Conservation (phyloP, 2,797 vertebrate genomes). For the Alectoris magna region DNA sequence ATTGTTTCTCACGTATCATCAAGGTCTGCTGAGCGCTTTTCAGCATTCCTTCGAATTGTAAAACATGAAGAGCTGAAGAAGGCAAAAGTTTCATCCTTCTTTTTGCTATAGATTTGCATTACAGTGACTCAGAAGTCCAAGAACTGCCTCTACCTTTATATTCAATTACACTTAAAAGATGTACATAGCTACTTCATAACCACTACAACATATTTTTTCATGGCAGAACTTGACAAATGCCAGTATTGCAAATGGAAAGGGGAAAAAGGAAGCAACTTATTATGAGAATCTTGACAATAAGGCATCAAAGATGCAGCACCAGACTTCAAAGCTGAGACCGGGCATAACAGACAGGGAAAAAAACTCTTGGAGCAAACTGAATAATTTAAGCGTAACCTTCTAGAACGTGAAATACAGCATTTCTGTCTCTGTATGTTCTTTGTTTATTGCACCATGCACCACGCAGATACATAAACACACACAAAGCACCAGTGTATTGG, state of each 20-base stretch:
- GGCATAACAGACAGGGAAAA: neutral
- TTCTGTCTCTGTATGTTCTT: neutral
- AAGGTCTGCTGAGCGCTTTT: neutral
- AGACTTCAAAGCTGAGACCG: neutral
- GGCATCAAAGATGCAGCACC: neutral
- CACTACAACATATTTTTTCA: neutral
- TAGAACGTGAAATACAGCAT: neutral
- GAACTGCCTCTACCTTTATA: neutral
- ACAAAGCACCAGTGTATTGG: fast-evolving
- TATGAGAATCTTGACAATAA: neutral
- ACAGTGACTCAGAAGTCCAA: neutral
- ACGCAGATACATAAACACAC: neutral
- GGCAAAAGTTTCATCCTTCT: neutral
- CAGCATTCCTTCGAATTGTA: neutral
- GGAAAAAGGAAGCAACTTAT: neutral
- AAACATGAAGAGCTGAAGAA: neutral
- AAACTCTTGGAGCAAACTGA: neutral
- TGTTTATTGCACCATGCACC: fast-evolving
- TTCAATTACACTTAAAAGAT: neutral
- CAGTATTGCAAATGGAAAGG: neutral
- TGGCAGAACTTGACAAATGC: neutral
- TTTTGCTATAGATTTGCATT: neutral
- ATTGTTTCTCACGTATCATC: neutral
- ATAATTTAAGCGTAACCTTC: neutral
- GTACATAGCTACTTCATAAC: neutral